Conservation (phyloP, 2,797 vertebrate genomes). For the Dendrocincla fuliginosa region DNA sequence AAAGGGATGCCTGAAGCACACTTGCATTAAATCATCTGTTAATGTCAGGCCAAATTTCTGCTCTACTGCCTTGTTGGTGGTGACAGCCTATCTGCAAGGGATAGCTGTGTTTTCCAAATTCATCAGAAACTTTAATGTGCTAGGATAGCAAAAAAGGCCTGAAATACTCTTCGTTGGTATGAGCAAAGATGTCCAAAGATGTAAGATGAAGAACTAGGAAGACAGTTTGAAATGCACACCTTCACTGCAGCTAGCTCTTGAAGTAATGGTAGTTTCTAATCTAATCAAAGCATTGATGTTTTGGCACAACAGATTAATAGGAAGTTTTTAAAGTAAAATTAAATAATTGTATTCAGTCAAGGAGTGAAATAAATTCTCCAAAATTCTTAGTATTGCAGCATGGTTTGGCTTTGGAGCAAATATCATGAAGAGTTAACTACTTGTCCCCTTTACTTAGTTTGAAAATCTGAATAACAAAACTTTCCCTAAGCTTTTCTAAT, state of each 20-base stretch:
- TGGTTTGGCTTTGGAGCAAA: neutral
- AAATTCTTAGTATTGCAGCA: neutral
- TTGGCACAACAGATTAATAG: neutral
- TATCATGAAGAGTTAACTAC: neutral
- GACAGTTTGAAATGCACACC: neutral
- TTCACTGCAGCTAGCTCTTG: neutral
- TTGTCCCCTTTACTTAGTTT: neutral
- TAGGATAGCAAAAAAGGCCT: neutral
- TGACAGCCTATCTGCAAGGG: neutral
- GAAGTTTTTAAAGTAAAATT: neutral
- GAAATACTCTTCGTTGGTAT: neutral
- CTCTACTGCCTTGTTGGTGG: neutral
- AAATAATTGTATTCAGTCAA: neutral
- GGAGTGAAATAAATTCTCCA: neutral
- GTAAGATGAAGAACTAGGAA: neutral
- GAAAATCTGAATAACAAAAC: neutral
- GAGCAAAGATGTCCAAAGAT: neutral
- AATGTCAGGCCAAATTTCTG: neutral
- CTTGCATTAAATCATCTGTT: conserved; percentile 23
- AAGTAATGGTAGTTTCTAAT: neutral
- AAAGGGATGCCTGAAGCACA: conserved; percentile 27
- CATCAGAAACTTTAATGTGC: neutral
- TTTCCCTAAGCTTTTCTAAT: neutral
- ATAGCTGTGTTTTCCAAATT: neutral
- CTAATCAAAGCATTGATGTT: neutral